phyloP scores from a whole-genome alignment of 2,797 vertebrate species.

The Oryzias sinensis region DNA sequence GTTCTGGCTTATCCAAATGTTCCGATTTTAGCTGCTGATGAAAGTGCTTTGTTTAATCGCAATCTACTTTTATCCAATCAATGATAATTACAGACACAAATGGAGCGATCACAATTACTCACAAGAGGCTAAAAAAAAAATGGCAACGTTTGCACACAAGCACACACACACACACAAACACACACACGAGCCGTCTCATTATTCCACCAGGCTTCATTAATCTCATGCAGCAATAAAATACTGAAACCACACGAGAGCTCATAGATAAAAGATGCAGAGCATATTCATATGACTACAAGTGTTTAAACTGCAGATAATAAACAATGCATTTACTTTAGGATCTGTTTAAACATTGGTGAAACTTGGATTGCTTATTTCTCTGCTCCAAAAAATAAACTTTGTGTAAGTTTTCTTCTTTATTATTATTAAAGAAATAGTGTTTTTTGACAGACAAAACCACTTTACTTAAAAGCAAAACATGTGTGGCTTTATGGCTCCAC shows the following conservation, averaged over 20 bases:
- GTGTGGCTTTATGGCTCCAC: constrained; percentile 12
- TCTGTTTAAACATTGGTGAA: background rate
- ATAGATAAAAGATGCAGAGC: constrained; percentile 17
- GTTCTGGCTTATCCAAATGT: constrained; percentile 27
- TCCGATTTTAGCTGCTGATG: constrained; percentile 57
- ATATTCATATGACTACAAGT: constrained; percentile 2
- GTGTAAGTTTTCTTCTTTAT: too few relatives aligned
- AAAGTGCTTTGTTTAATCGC: constrained; percentile 72
- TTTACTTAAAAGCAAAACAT: background rate
- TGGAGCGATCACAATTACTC: constrained; percentile 65
- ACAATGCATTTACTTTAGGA: constrained; percentile 3
- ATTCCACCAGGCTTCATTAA: constrained; percentile 60
- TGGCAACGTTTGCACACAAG: constrained; percentile 31
- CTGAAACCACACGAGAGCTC: constrained; percentile 21
- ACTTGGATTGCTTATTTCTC: background rate
- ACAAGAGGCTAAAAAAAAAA: constrained; percentile 47
- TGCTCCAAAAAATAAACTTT: background rate
- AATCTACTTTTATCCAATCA: constrained; percentile 37
- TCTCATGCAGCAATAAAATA: constrained; percentile 33
- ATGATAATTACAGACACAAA: constrained; percentile 64
- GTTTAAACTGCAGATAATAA: constrained; percentile 1
- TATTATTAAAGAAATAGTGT: too few relatives aligned
- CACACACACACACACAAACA: constrained; percentile 8
- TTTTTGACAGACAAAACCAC: too few relatives aligned
- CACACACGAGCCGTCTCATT: constrained; percentile 63